These are phyloP conservation scores for Anarrhichthys ocellatus DNA, from an alignment of 2,113 vertebrate genomes.

Conservation along the genomic window DNA sequence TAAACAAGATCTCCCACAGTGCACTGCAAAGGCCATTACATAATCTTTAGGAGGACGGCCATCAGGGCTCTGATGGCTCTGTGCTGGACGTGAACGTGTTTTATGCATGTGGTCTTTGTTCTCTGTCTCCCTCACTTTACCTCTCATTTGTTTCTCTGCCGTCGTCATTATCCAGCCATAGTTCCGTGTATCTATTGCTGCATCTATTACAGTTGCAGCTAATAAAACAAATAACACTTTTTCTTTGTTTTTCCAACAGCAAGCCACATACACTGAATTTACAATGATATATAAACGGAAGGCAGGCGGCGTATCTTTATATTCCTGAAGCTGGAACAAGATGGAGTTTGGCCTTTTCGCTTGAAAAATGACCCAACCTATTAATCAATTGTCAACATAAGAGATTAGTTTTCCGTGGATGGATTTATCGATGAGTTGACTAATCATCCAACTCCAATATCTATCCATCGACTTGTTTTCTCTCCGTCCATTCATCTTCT, in stretches of 20 bases:
- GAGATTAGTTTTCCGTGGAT: not conserved
- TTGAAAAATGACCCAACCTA: not conserved
- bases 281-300: too few species aligned
- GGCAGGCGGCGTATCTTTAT: not conserved
- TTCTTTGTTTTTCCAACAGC: not conserved
- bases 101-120: slow-evolving; percentile 34
- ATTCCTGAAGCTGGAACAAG: not conserved
- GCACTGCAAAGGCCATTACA: slow-evolving; percentile 69
- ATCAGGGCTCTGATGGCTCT: slow-evolving; percentile 67
- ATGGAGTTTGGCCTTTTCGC: not conserved
- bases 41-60: slow-evolving; percentile 74
- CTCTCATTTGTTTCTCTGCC: not conserved
- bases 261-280: not conserved
- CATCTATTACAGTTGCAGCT: not conserved
- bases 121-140: not conserved
- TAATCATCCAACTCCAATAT: not conserved
- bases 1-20: slow-evolving; percentile 75
- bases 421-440: not conserved
- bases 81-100: slow-evolving; percentile 62
- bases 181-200: not conserved
- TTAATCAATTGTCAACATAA: not conserved
- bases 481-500: not conserved
- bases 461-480: not conserved
- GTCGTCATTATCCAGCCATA: not conserved
- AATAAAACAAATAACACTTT: too few species aligned